Evolutionary conservation across 1,140 invertebrate genomes (phyloP).

Genomic region (Magallana angulata): DNA sequence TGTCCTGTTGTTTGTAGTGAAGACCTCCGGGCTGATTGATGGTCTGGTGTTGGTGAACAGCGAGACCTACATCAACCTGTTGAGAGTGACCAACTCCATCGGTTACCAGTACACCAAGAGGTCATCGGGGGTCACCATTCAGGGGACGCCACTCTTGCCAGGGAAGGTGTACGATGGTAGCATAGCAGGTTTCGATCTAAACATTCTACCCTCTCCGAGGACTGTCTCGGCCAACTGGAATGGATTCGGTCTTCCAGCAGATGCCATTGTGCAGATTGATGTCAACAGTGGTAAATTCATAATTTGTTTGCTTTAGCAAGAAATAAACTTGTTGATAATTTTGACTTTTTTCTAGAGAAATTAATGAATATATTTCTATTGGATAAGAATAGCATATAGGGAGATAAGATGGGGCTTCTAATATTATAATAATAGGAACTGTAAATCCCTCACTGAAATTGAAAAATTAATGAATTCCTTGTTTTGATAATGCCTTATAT

Average conservation of each 20-base stretch:
- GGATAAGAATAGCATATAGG: too few relatives aligned
- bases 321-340: background rate
- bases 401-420: too few relatives aligned
- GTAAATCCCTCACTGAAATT: too few relatives aligned
- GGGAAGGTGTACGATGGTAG: slow-evolving; percentile 68
- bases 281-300: slow-evolving; percentile 40
- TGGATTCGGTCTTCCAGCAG: slow-evolving; percentile 63
- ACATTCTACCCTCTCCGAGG: slow-evolving; percentile 47
- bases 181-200: slow-evolving; percentile 66
- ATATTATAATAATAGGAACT: too few relatives aligned
- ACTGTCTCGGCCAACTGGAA: slow-evolving; percentile 67
- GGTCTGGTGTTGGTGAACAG: slow-evolving; percentile 59
- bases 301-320: background rate
- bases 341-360: too few relatives aligned
- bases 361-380: too few relatives aligned
- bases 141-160: slow-evolving; percentile 64
- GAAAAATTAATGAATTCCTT: too few relatives aligned
- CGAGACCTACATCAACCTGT: slow-evolving; percentile 64
- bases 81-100: slow-evolving; percentile 63
- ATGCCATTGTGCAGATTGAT: slow-evolving; percentile 49
- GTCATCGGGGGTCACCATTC: slow-evolving; percentile 69
- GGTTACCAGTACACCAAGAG: slow-evolving; percentile 52
- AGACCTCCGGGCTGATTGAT: slow-evolving; percentile 63
- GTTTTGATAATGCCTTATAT: too few relatives aligned
- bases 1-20: slow-evolving; percentile 51